These are phyloP conservation scores for Xenopus laevis DNA, from an alignment of 2,113 vertebrate genomes.

Conservation along the genomic window DNA sequence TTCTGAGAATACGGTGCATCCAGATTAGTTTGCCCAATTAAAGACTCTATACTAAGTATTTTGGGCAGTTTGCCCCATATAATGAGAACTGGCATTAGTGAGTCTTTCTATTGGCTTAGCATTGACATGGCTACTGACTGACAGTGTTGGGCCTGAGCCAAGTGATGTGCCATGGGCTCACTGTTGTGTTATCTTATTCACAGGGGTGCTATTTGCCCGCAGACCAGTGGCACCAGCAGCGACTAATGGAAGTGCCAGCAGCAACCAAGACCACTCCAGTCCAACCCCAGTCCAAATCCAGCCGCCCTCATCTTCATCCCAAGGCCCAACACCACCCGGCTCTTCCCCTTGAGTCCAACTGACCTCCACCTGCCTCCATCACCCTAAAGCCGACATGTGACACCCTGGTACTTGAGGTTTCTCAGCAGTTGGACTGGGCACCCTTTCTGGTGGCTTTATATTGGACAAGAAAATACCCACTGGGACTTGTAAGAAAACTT, in stretches of 20 bases:
- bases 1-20: too few relatives aligned
- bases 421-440: neutral
- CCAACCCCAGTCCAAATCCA: conserved; percentile 59
- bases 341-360: conserved; percentile 57
- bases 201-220: conserved; percentile 83
- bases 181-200: neutral
- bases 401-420: neutral
- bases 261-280: conserved; percentile 65
- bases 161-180: too few relatives aligned
- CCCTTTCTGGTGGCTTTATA: neutral
- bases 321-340: conserved; percentile 61
- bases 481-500: neutral
- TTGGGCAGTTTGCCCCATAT: too few relatives aligned
- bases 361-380: neutral
- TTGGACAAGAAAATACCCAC: too few relatives aligned
- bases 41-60: too few relatives aligned
- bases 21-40: too few relatives aligned
- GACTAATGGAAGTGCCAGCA: conserved; percentile 35
- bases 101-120: too few relatives aligned
- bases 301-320: conserved; percentile 63
- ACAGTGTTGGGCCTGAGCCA: too few relatives aligned
- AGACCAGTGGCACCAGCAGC: conserved; percentile 65
- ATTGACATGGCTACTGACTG: too few relatives aligned
- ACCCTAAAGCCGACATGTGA: neutral
- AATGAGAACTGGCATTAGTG: too few relatives aligned